Conservation (phyloP, 2,888 invertebrate species). For the Acholoe squamosa region DNA sequence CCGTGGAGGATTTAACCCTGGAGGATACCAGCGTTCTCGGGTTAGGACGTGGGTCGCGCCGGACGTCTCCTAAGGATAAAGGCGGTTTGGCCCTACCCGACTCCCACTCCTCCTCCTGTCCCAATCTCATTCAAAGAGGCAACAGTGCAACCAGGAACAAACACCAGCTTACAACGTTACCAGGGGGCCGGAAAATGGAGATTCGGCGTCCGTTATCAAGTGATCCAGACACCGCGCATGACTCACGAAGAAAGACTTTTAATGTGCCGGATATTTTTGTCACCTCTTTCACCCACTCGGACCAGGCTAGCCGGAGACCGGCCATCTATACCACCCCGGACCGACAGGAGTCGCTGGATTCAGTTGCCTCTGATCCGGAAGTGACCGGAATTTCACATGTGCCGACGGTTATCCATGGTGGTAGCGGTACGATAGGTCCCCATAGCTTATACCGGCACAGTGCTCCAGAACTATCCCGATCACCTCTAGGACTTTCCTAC, state of each 20-base stretch:
- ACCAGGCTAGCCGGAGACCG: neutral
- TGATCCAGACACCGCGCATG: neutral
- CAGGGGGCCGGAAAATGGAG: neutral
- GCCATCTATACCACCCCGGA: neutral
- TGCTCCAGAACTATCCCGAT: constrained; percentile 46
- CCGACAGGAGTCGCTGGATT: neutral
- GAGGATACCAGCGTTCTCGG: neutral
- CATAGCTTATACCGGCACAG: constrained; percentile 59
- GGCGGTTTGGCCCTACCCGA: neutral
- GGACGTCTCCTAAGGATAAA: neutral
- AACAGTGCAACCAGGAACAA: neutral
- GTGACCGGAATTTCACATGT: neutral
- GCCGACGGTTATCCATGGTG: neutral
- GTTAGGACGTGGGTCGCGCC: neutral
- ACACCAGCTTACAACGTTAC: neutral
- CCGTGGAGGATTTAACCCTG: constrained; percentile 8
- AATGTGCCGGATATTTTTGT: constrained; percentile 60
- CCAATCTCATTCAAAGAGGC: constrained; percentile 43
- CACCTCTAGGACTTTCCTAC: neutral
- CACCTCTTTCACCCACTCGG: constrained; percentile 60
- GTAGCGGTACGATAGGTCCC: neutral
- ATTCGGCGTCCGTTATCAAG: neutral
- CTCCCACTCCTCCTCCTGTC: constrained; percentile 56
- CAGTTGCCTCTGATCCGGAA: neutral
- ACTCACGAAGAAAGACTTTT: constrained; percentile 1